A percentile compares a stretch with the other conserved stretches of the same genome.
These are phyloP conservation scores for Drosophila athabasca DNA, from an alignment of 1,140 invertebrate species.

Conservation along the genomic window DNA sequence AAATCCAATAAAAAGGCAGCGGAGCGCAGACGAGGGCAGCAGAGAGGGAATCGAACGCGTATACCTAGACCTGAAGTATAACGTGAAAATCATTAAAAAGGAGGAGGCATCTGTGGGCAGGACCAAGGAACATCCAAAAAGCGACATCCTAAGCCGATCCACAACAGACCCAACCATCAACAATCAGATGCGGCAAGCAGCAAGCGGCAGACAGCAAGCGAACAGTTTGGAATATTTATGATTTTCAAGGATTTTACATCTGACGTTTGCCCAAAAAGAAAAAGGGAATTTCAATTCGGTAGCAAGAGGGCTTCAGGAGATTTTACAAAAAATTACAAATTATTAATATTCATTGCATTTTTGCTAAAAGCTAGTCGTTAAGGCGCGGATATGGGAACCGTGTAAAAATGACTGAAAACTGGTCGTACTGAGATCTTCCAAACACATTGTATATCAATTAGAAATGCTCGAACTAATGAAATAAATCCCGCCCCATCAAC, in stretches of 20 bases:
- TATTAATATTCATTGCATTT: conserved; percentile 69
- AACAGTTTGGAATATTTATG: conserved; percentile 68
- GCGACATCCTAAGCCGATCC: conserved; percentile 56
- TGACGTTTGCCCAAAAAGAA: conserved; percentile 51
- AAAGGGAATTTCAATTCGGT: conserved; percentile 32
- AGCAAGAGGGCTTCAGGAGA: conserved; percentile 36
- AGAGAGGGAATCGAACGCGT: conserved; percentile 5
- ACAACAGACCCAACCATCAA: conserved; percentile 56
- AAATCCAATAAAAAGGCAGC: conserved; percentile 58
- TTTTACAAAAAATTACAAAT: conserved; percentile 33
- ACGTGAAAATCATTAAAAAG: conserved; percentile 66
- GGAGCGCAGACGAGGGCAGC: conserved; percentile 34
- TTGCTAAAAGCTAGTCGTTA: conserved; percentile 7
- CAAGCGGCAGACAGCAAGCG: conserved; percentile 27
- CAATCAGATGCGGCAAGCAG: conserved; percentile 29
- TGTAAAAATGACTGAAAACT: too few species aligned
- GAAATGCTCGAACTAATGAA: too few species aligned
- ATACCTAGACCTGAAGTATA: not conserved
- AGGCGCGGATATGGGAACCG: not conserved
- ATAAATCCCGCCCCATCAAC: not conserved
- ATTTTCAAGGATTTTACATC: conserved; percentile 71
- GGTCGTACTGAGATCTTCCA: not conserved
- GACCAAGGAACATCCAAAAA: conserved; percentile 4
- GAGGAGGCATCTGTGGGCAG: conserved; percentile 34
- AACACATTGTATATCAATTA: not conserved